Evolutionary conservation across 2,888 invertebrate genomes (phyloP), one percentile per base, ranked within the genome.

Genomic region (Ornithoptera alexandrae): DNA sequence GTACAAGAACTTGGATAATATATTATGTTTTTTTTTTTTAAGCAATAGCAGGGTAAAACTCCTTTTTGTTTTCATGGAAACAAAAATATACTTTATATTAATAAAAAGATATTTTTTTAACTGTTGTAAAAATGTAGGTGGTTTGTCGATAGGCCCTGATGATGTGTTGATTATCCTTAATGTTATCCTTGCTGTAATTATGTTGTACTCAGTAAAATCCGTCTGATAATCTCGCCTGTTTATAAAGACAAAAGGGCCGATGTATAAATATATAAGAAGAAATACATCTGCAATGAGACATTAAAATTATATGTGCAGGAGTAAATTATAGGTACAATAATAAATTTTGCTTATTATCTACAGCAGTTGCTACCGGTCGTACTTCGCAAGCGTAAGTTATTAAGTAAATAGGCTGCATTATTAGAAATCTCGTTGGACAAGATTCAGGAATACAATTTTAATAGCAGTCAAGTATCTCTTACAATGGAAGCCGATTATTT

Each of bases 401-500:
- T 53, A n/a, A 53, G 8, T 18, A 53, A 53, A 53, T 53, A 18
- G 18, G n/a, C n/a, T 53, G 53, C n/a, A n/a, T 20, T 57, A 59
- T 72, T 69, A 74, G 22, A 72, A 72, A 73, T 75, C 64, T 50
- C 60, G 63, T 65, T 42, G 71, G 69, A 74, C 72, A 72, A 72
- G 65, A 67, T 59, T 57, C 58, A 66, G 69, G 66, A 72, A 69
- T 67, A 70, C 70, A 71, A 71, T 72, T 69, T 70, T 70, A 72
- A 74, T 74, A 72, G 62, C 71, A 70, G 72, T 75, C 73, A 74
- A 71, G 72, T 73, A 71, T 73, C 70, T 67, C 63, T 69, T 70
- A 72, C 70, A 68, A 64, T 67, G 68, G 80, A 78, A 79, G 81
- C 82, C 83, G 83, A 78, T 80, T 76, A 82, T 84, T 84, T 83